Conservation (phyloP, 1,140 invertebrate genomes). For the Formica exsecta region DNA sequence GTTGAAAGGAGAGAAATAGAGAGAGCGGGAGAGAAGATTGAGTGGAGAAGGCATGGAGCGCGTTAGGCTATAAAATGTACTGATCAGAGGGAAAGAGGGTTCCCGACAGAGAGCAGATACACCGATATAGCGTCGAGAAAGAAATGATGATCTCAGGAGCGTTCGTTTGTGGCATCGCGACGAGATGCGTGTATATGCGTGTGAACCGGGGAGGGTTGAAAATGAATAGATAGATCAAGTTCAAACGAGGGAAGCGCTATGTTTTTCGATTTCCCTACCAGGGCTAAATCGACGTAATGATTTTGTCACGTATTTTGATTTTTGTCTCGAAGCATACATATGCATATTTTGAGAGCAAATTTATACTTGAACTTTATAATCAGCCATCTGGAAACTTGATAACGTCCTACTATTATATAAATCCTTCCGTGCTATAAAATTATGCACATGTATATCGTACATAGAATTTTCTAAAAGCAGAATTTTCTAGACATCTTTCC, state of each 20-base stretch:
- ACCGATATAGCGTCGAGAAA: conserved; percentile 7
- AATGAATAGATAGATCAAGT: conserved; percentile 32
- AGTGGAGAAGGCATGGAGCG: conserved; percentile 42
- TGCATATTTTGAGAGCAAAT: not conserved
- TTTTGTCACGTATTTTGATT: conserved; percentile 12
- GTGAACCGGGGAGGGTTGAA: conserved; percentile 27
- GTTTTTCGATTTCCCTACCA: not conserved
- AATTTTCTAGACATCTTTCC: not conserved
- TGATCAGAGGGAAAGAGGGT: not conserved
- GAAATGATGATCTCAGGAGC: not conserved
- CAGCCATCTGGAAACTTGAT: conserved; percentile 13
- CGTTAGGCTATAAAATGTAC: conserved; percentile 49
- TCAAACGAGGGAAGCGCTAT: not conserved
- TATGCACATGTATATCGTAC: not conserved
- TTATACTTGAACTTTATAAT: conserved; percentile 1
- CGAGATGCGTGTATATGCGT: not conserved
- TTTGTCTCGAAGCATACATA: not conserved
- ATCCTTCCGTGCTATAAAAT: not conserved
- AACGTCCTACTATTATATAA: not conserved
- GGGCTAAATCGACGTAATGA: not conserved
- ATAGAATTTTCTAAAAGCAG: not conserved
- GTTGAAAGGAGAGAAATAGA: conserved; percentile 55
- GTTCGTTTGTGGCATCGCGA: not conserved
- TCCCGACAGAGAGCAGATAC: not conserved
- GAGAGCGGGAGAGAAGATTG: conserved; percentile 52